Evolutionary conservation across 2,888 invertebrate species (phyloP), one percentile per base, ranked within the genome.

Genomic region (Neuroscelio doddi): DNA sequence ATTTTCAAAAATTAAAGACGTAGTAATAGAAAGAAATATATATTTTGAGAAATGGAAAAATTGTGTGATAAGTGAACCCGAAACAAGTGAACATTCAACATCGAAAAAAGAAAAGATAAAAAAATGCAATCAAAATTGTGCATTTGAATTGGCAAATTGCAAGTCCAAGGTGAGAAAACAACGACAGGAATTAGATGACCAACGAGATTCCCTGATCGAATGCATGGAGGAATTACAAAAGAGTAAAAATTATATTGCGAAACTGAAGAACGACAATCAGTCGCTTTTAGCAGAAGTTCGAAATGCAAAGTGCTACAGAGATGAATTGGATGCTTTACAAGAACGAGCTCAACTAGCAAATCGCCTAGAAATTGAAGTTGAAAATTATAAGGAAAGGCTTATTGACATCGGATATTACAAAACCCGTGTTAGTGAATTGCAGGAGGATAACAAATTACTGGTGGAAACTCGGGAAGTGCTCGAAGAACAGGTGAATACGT

Each of bases 401-500:
- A 92, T 92, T 26, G 96, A 97, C 80, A 90, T 96, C 0, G 96
- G 96, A 78, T 96, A 94, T 84, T 95, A 93, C 84, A 94, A 93
- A 84, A 91, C 93, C 0, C 87, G 96, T 59, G 93, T 95, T 1
- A 91, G 95, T 68, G 96, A 96, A 80, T 84, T 96, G 44, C 86
- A 95, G 3, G 94, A 95, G 84, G 96, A 96, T 78, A 95, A 95
- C 82, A 75, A 80, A 76, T 93, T 96, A 64, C 86, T 96, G 17
- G 88, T 93, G 82, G 95, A 96, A 85, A 95, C 95, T 24, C 90
- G 93, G 78, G 92, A 93, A 77, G 93, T 95, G 87, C 85, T 96
- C 47, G 96, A 96, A 83, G 92, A 94, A 77, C 95, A 96, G 84
- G 82, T 96, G 62, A 90, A 90, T 68, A 88, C 91, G 70, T 92